These are phyloP conservation scores for Phalacrocorax pelagicus DNA, from an alignment of 2,113 vertebrate genomes.

Conservation along the genomic window DNA sequence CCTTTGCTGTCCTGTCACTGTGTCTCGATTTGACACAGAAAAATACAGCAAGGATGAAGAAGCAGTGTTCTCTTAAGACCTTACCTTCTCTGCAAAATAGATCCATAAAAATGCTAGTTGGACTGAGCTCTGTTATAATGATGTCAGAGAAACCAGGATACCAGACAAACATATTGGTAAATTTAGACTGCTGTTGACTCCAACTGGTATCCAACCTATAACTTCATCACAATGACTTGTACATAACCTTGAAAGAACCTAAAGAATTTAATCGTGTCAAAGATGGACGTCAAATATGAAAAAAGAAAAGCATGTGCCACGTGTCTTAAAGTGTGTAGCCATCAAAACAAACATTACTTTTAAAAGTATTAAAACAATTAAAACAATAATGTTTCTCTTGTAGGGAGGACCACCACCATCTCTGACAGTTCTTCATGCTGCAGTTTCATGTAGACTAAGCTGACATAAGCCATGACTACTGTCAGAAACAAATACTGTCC, in stretches of 20 bases:
- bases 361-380: no score
- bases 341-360: background rate
- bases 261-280: background rate
- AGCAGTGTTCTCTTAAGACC: background rate
- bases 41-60: background rate
- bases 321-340: background rate
- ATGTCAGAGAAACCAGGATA: background rate
- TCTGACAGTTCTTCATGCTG: background rate
- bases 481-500: background rate
- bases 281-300: background rate
- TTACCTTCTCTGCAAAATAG: background rate
- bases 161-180: background rate
- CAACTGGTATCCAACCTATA: background rate
- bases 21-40: background rate
- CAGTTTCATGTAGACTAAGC: background rate
- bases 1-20: background rate
- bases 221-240: background rate
- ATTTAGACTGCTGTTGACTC: background rate
- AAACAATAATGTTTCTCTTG: slow-evolving; percentile 14
- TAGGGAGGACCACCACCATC: background rate
- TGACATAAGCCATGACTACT: background rate
- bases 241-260: background rate
- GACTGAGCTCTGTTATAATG: accelerated
- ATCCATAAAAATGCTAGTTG: background rate
- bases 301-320: background rate